Percentiles rank a stretch among this genome's conserved stretches.
phyloP scores from a whole-genome alignment of 2,113 vertebrate species.

The Malurus alboscapulatus region DNA sequence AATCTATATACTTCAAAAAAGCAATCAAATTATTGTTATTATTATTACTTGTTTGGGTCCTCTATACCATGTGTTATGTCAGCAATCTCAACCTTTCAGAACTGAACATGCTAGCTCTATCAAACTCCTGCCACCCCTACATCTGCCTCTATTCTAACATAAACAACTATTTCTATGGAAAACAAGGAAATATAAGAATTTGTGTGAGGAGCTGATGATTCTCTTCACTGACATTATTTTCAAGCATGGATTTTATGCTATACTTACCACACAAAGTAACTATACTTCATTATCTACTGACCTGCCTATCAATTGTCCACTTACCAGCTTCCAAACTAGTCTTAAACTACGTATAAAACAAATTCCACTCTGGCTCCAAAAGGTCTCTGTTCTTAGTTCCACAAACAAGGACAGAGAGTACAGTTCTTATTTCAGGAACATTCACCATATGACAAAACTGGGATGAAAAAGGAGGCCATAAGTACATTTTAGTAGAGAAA shows the following conservation, averaged over 20 bases:
- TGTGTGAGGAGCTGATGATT: neutral
- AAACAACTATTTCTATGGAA: neutral
- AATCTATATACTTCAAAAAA: neutral
- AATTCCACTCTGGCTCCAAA: neutral
- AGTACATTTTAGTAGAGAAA: slow-evolving; percentile 5
- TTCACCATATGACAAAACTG: neutral
- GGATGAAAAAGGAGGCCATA: neutral
- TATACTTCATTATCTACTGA: neutral
- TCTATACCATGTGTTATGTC: neutral
- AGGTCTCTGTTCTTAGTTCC: neutral
- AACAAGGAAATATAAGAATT: neutral
- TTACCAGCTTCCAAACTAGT: neutral
- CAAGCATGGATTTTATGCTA: neutral
- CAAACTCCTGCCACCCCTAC: neutral
- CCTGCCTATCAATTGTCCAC: neutral
- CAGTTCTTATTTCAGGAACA: neutral
- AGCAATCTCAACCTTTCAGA: neutral
- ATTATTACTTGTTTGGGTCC: neutral
- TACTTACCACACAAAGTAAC: neutral
- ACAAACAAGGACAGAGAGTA: neutral
- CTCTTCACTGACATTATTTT: neutral
- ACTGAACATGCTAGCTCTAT: neutral
- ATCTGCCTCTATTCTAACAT: neutral
- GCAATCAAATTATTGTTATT: neutral
- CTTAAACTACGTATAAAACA: neutral